phyloP scores from a whole-genome alignment of 2,888 invertebrate species.

The Pterostichus madidus region DNA sequence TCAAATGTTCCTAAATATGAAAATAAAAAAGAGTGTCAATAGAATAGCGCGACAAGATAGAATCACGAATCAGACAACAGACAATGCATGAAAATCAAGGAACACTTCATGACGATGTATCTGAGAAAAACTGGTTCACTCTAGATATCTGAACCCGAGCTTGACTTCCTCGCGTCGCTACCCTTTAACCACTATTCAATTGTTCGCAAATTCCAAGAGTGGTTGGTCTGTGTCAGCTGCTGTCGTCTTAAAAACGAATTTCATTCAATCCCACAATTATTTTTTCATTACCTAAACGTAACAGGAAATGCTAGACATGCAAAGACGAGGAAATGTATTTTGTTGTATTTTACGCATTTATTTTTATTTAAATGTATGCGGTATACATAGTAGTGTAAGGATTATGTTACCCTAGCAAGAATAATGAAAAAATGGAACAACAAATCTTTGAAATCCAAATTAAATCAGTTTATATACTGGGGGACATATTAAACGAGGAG shows the following conservation, averaged over 20 bases:
- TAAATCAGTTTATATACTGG: constrained; percentile 22
- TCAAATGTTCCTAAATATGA: too few species aligned
- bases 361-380: not conserved
- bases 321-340: too few species aligned
- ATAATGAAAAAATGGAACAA: constrained; percentile 26
- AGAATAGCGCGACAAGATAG: not conserved
- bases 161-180: not conserved
- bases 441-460: constrained; percentile 23
- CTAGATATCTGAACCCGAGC: not conserved
- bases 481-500: constrained; percentile 10
- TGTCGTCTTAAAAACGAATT: not conserved
- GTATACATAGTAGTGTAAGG: not conserved
- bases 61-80: not conserved
- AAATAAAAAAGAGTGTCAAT: too few species aligned
- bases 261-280: not conserved
- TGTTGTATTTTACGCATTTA: not conserved
- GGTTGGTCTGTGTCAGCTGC: constrained; percentile 3
- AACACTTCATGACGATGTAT: not conserved
- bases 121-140: constrained; percentile 7
- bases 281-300: constrained; percentile 7
- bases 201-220: constrained; percentile 11
- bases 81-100: constrained; percentile 12
- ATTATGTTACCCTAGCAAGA: constrained; percentile 3
- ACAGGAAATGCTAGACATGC: too few species aligned
- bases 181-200: constrained; percentile 12